Evolutionary conservation across 2,113 vertebrate species (phyloP), one percentile per base, ranked within the genome.

Genomic region (Oncorhynchus nerka): DNA sequence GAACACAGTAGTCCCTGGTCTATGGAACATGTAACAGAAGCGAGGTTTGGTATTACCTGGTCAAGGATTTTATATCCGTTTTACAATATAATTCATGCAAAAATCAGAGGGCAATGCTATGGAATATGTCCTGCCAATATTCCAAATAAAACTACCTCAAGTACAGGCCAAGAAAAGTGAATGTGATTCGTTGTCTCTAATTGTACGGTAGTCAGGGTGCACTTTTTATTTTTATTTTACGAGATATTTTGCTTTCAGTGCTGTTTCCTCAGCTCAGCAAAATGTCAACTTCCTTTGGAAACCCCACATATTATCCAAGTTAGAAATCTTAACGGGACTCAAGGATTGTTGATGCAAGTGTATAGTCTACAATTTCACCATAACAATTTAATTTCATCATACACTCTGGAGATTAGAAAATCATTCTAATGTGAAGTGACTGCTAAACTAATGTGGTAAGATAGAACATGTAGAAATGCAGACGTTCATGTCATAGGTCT

Each of bases 241-340:
- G 7, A 39, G 34, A 39, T 3, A 45, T 45, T 11, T 45, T 45
- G 8, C 39, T 45, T 45, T 45, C 39, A 45, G 39, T 45, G 39
- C 39, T 12, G 39, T 11, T 45, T 45, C 9, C 39, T 45, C 39
- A 45, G 39, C 39, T 45, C 39, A 12, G 39, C 9, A 45, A 45
- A 45, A 45, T 45, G 2, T 45, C 39, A 45, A 45, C 39, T 2
- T 81, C 79, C 34, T 70, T 80, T 79, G 62, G 78, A 80, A 73
- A 76, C 66, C 32, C 71, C 75, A 13, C 19, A 61, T 15, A 57
- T 73, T 19, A 3, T 71, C 73, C 79, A 81, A 76, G 39, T 78
- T 75, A 79, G 80, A 76, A 82, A 87, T 72, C 77, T 78, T 82
- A 45, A 45, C 9, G 39, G 8, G 39, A 45, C 39, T 45, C 39